Evolutionary conservation across 2,888 invertebrate genomes (phyloP).

Genomic region (Lepidonotus clava): DNA sequence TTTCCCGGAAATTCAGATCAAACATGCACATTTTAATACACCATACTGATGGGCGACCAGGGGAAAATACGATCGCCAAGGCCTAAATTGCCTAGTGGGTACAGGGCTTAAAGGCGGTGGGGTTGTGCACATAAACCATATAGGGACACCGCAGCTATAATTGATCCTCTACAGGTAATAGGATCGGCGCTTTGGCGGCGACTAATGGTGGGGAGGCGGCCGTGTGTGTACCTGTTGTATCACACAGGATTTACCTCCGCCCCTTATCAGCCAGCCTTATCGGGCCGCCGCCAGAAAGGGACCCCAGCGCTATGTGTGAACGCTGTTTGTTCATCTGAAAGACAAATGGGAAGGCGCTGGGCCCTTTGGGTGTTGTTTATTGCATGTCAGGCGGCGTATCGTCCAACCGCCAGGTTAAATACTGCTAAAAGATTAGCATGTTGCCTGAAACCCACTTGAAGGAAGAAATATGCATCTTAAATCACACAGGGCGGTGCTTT

Average conservation of each 20-base stretch:
- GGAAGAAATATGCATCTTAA: not conserved
- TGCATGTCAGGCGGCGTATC: not conserved
- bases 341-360: not conserved
- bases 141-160: not conserved
- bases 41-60: too few relatives aligned
- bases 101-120: too few relatives aligned
- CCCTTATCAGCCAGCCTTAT: not conserved
- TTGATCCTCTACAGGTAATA: not conserved
- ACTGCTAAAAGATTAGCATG: not conserved
- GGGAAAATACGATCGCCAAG: too few relatives aligned
- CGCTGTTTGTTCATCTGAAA: conserved; percentile 3
- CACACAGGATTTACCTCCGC: not conserved
- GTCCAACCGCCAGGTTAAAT: not conserved
- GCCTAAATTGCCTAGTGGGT: too few relatives aligned
- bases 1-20: too few relatives aligned
- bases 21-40: too few relatives aligned
- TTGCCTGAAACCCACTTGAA: too few relatives aligned
- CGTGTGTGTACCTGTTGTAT: not conserved
- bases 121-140: too few relatives aligned
- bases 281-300: too few relatives aligned
- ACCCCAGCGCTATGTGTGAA: not conserved
- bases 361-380: not conserved
- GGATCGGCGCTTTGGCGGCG: too few relatives aligned
- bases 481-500: not conserved
- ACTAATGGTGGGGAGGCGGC: not conserved